Evolutionary conservation across 64 coral and sea anemone genomes (phyloP), one percentile per base, ranked within the genome.

Genomic region (Pocillopora damicornis): DNA sequence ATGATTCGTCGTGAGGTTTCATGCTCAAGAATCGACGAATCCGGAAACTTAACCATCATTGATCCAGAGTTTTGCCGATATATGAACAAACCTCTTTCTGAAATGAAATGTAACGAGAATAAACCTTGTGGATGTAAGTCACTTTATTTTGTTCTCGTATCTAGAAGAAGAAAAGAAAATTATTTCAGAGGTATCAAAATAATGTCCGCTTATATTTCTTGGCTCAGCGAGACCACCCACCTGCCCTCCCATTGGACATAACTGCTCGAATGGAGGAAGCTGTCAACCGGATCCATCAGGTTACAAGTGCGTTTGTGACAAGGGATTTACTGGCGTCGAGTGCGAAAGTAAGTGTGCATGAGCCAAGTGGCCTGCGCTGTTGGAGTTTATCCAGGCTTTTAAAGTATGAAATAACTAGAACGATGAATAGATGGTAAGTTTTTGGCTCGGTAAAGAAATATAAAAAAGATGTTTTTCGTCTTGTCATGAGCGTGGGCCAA

Each of bases 21-120:
- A 23, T 83, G 80, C n/a, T 67, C 18, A 16, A 35, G 80, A 45
- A 23, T 83, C 62, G 34, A 83, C 18, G 80, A 83, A 67, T 6
- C 18, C 22, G 80, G 80, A 18, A 66, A 12, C 15, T 22, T 51
- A 15, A 37, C 16, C 37, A 37, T 66, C 11, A 71, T 83, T 38
- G 80, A 36, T 36, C 17, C 66, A 22, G 61, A 36, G 14, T 67
- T 83, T 42, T 83, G 80, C 51, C 61, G 80, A 69, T 66, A 68
- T 20, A 15, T 83, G 2, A 12, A 51, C 35, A 67, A 68, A 71
- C 80, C 80, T 68, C 35, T 37, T 0, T 11, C 63, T 66, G 37
- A 67, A 18, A 18, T 1, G 20, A 2, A 35, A 10, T 83, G 80
- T 22, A 83, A 51, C 8, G 34, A 13, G 9, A 20, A 51, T 18